Conservation (phyloP, 1,140 invertebrate genomes). For the Bombus confusus region DNA sequence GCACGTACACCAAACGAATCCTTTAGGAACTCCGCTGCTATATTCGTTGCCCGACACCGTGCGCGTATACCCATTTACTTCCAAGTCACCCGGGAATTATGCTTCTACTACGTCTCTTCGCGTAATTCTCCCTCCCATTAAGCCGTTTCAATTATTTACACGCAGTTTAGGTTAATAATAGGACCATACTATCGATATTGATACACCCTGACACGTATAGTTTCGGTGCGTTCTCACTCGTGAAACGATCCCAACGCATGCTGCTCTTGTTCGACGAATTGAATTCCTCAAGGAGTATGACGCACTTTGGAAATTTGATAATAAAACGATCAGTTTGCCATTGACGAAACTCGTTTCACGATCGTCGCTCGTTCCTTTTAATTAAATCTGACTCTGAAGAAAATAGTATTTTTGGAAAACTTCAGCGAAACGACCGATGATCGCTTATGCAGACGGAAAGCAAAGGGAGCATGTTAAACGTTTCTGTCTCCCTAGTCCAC, state of each 20-base stretch:
- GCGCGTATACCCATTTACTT: constrained; percentile 61
- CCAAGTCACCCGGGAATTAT: constrained; percentile 73
- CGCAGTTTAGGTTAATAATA: constrained; percentile 77
- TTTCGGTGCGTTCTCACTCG: too few species aligned
- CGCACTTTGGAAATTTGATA: too few species aligned
- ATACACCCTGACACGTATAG: constrained; percentile 32
- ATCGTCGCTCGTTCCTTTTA: not conserved
- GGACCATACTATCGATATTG: constrained; percentile 67
- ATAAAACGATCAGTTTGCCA: too few species aligned
- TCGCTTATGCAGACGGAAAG: not conserved
- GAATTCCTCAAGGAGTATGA: not conserved
- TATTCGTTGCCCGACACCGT: constrained; percentile 47
- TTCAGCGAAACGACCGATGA: too few species aligned
- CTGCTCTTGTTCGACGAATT: not conserved
- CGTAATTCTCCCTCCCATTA: constrained; percentile 76
- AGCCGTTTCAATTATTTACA: constrained; percentile 75
- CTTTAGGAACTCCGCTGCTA: constrained; percentile 62
- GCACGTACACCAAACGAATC: constrained; percentile 57
- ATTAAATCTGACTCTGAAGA: too few species aligned
- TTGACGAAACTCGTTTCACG: not conserved
- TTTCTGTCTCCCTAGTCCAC: not conserved
- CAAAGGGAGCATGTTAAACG: not conserved
- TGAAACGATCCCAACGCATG: not conserved
- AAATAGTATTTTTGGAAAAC: not conserved
- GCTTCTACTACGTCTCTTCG: constrained; percentile 65